Base-by-base conservation (phyloP, 1,140 invertebrate genomes). In the Drosophila yakuba region DNA sequence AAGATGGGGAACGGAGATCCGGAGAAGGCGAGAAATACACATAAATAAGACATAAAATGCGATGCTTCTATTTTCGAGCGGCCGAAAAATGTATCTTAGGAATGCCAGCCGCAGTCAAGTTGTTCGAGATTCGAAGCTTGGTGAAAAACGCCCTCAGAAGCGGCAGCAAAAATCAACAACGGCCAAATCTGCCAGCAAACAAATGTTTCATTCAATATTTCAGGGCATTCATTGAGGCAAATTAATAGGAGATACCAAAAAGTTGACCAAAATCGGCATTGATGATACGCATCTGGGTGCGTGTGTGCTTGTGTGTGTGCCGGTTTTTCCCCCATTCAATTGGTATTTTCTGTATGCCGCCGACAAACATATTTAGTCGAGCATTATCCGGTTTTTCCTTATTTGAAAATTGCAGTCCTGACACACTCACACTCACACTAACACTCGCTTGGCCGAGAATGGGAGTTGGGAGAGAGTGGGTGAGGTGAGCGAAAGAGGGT, bases 321-420 rank as follows among this genome's bases (percentile, higher is more conserved):
- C 62, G 61, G 64, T 61, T 74, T 75, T 75, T 62, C 73, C 81
- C 54, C 60, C 63, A 58, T 51, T 52, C 43, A 52, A 68, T 73
- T 69, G 63, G 68, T 47, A 59, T 75, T 81, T 80, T 74, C 81
- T 78, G 63, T 74, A 58, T 56, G 71, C 54, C 48, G 57, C 54
- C 48, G 57, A 56, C 71, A 74, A 68, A 76, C 52, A 85, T 58
- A 85, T 85, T 79, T 88, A 80, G 83, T 80, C 80, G 89, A 88
- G 74, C 73, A 80, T 75, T 84, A 74, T 88, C 84, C 84, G 84
- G 84, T 88, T 88, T 89, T 88, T 89, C 84, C 84, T 83, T 84
- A 78, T 89, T 88, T 41, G 69, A 80, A 78, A 75, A 73, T 77
- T 86, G 83, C 83, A 86, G 75, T 86, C 83, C 83, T 86, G 88